Evolutionary conservation across 2,113 vertebrate genomes (phyloP), one percentile per base, ranked within the genome.

Genomic region (Eurypyga helias): DNA sequence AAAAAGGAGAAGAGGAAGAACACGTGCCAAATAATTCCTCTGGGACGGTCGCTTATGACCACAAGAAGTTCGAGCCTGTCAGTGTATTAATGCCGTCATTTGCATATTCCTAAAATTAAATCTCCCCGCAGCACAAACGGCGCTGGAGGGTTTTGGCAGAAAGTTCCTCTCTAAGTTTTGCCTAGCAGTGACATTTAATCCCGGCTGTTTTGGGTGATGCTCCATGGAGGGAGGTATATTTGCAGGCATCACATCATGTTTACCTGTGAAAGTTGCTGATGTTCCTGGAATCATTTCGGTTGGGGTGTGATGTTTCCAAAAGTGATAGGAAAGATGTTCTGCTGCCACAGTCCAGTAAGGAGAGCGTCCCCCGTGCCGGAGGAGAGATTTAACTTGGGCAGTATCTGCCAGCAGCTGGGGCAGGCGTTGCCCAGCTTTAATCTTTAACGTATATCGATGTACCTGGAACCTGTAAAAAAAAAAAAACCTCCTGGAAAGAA

Each of bases 61-160:
- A 88, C 73, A 96, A 55, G 80, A 79, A 79, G 45, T 82, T 75
- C 1, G 11, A 94, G 65, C 64, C 57, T 1, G 3, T 36, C 55
- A 49, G 55, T 38, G 26, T 55, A 36, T n/a, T 52, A 89, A 57
- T 58, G 17, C 11, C 24, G 5, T 20, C 5, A 51, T 58, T 95
- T 85, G 43, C 45, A 26, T 90, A 38, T 60, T 87, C 36, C 78
- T 91, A 62, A 82, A 60, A 78, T 45, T 70, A 72, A 70, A 62
- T 62, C 54, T 87, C 34, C 29, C 46, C 15, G 2, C 69, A 55
- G 52, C 67, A 65, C 46, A 80, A 77, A 58, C 14, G 1, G 33
- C 5, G 6, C 89, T 89, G 83, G 49, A 90, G 17, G 31, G 51
- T 58, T 80, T 83, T 88, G 89, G 62, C 93, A 95, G 69, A 34